phyloP scores from a whole-genome alignment of 1,140 invertebrate species.

The Tetranychus cinnabarinus region DNA sequence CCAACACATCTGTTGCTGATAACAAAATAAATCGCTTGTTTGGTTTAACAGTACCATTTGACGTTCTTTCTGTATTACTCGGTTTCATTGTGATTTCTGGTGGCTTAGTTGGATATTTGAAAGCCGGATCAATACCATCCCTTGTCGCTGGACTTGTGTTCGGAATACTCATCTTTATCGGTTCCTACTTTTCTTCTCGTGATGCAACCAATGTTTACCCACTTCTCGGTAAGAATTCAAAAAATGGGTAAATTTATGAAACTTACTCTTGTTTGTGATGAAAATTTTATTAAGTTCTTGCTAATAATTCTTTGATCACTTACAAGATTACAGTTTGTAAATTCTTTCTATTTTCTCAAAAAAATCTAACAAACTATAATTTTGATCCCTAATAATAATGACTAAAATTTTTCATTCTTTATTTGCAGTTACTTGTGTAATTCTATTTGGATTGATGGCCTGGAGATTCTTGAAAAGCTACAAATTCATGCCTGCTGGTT shows the following conservation, averaged over 20 bases:
- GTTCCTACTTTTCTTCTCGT: constrained; percentile 50
- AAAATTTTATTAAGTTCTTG: neutral
- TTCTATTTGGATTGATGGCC: constrained; percentile 66
- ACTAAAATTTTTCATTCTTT: too few species aligned
- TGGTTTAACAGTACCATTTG: neutral
- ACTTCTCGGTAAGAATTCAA: neutral
- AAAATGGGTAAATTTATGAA: neutral
- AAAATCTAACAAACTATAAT: too few species aligned
- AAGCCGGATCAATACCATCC: constrained; percentile 44
- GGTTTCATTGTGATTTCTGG: constrained; percentile 61
- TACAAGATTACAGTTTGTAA: neutral
- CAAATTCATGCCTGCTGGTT: constrained; percentile 87
- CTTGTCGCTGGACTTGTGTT: constrained; percentile 58
- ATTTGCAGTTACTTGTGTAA: constrained; percentile 16
- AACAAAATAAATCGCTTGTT: neutral
- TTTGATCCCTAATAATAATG: too few species aligned
- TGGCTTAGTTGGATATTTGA: constrained; percentile 68
- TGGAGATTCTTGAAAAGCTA: constrained; percentile 54
- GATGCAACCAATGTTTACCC: constrained; percentile 13
- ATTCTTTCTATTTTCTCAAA: neutral
- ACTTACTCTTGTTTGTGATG: neutral
- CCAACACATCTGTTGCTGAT: neutral
- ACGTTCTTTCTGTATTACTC: constrained; percentile 34
- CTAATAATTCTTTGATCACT: neutral
- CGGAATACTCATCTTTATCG: constrained; percentile 51